Evolutionary conservation across 2,888 invertebrate species (phyloP), one percentile per base, ranked within the genome.

Genomic region (Cheiracanthium punctorium): DNA sequence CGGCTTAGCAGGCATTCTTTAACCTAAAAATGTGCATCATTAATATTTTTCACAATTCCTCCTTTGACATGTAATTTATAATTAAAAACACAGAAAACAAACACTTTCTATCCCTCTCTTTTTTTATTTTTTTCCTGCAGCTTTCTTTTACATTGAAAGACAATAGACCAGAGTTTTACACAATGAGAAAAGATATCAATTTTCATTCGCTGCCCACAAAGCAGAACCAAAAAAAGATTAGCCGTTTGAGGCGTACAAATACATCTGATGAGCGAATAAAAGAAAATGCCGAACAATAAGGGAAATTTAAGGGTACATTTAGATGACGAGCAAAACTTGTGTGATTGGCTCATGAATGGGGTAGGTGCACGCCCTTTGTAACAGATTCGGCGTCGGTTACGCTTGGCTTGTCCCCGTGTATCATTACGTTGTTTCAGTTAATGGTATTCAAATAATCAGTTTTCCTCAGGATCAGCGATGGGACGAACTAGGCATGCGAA

Each of bases 321-420:
- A 41, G 70, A 20, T 48, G 10, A 48, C n/a, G 43, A 70, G 37
- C 17, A 37, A 37, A 70, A 20, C 70, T 70, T 20, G n/a, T 5
- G 37, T 12, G 70, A 70, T 70, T 70, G 70, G 70, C 14, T n/a
- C 10, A 20, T 37, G 33, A 32, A 24, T 24, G 17, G n/a, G 14
- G 37, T 14, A n/a, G 24, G 70, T 70, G 28, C 24, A 70, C 70
- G 70, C 70, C 70, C 70, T 70, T 70, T 37, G 7, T 33, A 24
- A 7, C 24, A 20, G 33, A 37, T 37, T 70, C 0, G 70, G 70
- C 33, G 69, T 70, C 28, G 37, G 70, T 70, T 70, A 24, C 37
- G 70, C 28, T 70, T 70, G 2, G 5, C n/a, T 48, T 17, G 14
- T 17, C 43, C 5, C 43, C 43, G 14, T 12, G 2, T 48, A 12